Evolutionary conservation across 2,888 invertebrate genomes (phyloP), one percentile per base, ranked within the genome.

Genomic region (Notodonta dromedarius): DNA sequence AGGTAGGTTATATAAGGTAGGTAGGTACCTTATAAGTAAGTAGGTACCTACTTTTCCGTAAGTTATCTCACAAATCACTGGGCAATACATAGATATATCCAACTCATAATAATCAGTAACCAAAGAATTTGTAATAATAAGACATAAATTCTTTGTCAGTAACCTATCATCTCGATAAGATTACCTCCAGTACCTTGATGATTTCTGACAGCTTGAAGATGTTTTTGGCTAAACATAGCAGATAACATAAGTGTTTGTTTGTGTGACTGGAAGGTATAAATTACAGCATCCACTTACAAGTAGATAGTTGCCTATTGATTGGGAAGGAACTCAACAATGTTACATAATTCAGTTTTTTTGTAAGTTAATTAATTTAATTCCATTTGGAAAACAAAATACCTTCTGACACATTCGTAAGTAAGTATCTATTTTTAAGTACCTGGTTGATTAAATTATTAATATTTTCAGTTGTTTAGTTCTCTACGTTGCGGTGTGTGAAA

Each of bases 401-500:
- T 42, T 24, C 24, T 24, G 24, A 24, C 24, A 24, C 24, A 24
- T 24, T 24, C 24, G 24, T 24, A 2, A 24, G 24, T 24, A 2
- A 24, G 1, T 24, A 24, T 2, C 24, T 24, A 24, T 9, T 42
- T 9, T 11, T 11, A 42, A 42, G 42, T 11, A 11, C 11, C 9
- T 11, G 12, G 12, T 42, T 46, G 13, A 13, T 4, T n/a, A n/a
- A 13, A 13, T 7, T 16, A 24, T 24, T 56, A 13, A 14, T 24
- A 61, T 57, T 62, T 58, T 32, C 69, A 73, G 72, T 51, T 53
- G 58, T 48, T 51, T 68, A 44, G 53, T 65, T 16, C 39, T 65
- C 11, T 59, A 13, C 35, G 54, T 66, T 16, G 59, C 62, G 24
- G 57, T 65, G 13, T 63, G 67, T 52, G 56, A 66, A 56, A 62